Conservation (phyloP, 2,113 vertebrate species). For the Ceyx cyanopectus region DNA sequence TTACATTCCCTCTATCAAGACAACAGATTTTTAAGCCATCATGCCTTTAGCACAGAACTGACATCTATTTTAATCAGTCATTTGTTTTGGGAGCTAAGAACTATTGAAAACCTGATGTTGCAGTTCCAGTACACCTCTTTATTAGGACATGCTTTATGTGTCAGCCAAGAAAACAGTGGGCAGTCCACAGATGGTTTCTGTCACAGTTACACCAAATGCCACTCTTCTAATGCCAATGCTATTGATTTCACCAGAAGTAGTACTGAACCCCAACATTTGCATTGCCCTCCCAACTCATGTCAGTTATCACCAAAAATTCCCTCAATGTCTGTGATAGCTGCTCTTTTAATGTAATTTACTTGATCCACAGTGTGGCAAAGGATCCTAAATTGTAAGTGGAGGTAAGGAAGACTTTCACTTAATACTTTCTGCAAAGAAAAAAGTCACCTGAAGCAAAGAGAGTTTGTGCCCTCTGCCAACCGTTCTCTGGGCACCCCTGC, state of each 20-base stretch:
- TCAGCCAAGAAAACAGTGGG: background rate
- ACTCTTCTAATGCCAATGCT: background rate
- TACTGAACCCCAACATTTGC: rapidly evolving
- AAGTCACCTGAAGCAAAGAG: background rate
- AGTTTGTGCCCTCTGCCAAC: background rate
- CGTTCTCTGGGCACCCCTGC: background rate
- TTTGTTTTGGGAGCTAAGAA: background rate
- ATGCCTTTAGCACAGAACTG: background rate
- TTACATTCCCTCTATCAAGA: background rate
- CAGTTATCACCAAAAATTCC: background rate
- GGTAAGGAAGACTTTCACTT: background rate
- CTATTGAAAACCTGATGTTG: background rate
- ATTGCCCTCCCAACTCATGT: background rate
- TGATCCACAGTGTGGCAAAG: background rate
- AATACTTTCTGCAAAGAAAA: background rate
- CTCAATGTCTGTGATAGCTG: background rate
- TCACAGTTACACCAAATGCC: background rate
- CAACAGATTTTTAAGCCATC: background rate
- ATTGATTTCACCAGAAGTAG: background rate
- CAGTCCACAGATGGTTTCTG: background rate
- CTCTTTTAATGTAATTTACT: background rate
- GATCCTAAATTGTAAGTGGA: rapidly evolving
- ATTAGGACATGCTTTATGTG: background rate
- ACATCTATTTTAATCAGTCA: background rate
- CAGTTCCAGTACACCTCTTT: background rate